A percentile compares a stretch with the other conserved stretches of the same genome.
phyloP scores from a whole-genome alignment of 37 sponge, comb jelly and placozoan species.

The Oscarella lobularis region DNA sequence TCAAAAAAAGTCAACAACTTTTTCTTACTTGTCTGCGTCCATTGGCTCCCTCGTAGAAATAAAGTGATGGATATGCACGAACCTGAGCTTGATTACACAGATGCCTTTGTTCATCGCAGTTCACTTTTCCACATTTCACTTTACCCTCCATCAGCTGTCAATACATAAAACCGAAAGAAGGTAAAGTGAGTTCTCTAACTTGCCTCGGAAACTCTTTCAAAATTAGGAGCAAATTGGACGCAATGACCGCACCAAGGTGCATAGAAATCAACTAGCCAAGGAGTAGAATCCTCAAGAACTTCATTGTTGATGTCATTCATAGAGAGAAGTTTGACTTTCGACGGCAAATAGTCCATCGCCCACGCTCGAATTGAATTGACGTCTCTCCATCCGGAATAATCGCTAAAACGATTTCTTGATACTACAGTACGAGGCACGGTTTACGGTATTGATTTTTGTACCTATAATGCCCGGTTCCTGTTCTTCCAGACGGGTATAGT shows the following conservation, averaged over 20 bases:
- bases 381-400: constrained; percentile 22
- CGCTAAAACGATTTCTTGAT: too few relatives aligned
- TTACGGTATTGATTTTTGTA: neutral
- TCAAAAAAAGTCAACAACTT: too few relatives aligned
- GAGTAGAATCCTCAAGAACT: neutral
- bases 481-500: constrained; percentile 1
- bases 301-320: neutral
- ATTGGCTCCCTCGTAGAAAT: constrained; percentile 9
- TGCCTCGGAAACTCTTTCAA: constrained; percentile 12
- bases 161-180: too few relatives aligned
- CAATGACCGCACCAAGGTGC: constrained; percentile 18
- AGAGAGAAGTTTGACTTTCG: neutral
- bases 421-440: too few relatives aligned
- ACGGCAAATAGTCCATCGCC: constrained; percentile 13
- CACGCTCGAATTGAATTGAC: constrained; percentile 7
- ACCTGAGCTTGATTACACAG: constrained; percentile 16
- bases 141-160: neutral
- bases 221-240: constrained; percentile 6
- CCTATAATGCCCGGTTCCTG: neutral
- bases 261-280: constrained; percentile 21
- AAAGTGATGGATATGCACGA: constrained; percentile 12
- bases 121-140: constrained; percentile 9
- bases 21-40: too few relatives aligned
- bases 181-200: too few relatives aligned
- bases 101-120: constrained; percentile 10